Evolutionary conservation across 2,888 invertebrate genomes (phyloP).

Genomic region (Rhorus exstirpatorius): DNA sequence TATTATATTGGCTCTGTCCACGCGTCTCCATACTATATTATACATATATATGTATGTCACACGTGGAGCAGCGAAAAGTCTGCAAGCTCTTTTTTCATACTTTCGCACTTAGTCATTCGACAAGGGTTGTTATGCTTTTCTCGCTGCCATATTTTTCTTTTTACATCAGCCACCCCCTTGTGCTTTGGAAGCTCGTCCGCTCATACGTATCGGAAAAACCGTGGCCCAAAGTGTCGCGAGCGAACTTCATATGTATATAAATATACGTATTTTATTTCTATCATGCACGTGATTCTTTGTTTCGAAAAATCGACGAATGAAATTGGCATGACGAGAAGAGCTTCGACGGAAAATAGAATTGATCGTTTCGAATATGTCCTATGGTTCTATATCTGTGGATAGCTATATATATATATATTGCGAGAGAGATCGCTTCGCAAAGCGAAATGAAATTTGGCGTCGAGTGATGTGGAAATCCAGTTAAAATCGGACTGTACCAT

Average conservation of each 20-base stretch:
- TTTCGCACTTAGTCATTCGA: not conserved
- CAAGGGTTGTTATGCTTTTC: not conserved
- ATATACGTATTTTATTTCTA: too few relatives aligned
- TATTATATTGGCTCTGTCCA: slow-evolving; percentile 29
- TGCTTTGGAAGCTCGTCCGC: not conserved
- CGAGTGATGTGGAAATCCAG: slow-evolving; percentile 76
- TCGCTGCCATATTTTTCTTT: not conserved
- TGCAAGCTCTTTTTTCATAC: slow-evolving; percentile 14
- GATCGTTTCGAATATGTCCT: slow-evolving; percentile 30
- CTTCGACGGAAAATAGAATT: slow-evolving; percentile 1
- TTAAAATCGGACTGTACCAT: slow-evolving; percentile 75
- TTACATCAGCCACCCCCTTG: not conserved
- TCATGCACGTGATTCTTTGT: too few relatives aligned
- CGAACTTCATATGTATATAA: too few relatives aligned
- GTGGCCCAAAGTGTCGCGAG: too few relatives aligned
- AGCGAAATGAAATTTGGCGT: slow-evolving; percentile 73
- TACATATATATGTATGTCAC: not conserved
- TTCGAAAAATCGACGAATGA: not conserved
- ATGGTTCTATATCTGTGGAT: slow-evolving; percentile 13
- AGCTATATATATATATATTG: not conserved
- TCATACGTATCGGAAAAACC: not conserved
- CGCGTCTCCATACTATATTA: slow-evolving; percentile 31
- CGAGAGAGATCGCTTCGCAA: slow-evolving; percentile 49
- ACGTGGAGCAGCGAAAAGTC: slow-evolving; percentile 2
- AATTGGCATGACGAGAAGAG: slow-evolving; percentile 17